Base-by-base conservation (phyloP, 2,797 vertebrate genomes). In the Cyclura pinguis region DNA sequence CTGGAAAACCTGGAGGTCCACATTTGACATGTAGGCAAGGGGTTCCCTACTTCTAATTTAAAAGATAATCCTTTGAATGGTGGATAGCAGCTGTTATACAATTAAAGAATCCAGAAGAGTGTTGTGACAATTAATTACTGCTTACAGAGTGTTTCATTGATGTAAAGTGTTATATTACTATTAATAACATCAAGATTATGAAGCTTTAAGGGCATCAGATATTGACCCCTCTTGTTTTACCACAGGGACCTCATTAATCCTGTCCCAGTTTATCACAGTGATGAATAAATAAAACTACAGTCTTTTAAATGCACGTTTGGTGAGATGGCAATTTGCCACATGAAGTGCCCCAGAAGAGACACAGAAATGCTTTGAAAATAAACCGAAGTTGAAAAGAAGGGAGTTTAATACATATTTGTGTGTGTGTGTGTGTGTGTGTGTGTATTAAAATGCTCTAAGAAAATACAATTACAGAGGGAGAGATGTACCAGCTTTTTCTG, bases 121-220 rank as follows among this genome's bases (percentile, higher is more conserved):
- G 76, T 89, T 90, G 18, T 86, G 62, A 94, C 83, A 64, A 10
- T 93, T 92, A 91, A 35, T 27, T 92, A 90, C 85, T 90, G 83
- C 81, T 89, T 89, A 24, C 59, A 84, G 69, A 89, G 78, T 83
- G 22, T 20, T 93, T 92, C 89, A 90, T 92, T 84, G 42, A 80
- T 55, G 18, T 85, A 88, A 92, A 92, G 80, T 64, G 1, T 0
- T 80, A 0, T 82, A 84, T 89, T 59, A 74, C 88, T 93, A 85
- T 77, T 92, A 94, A 88, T 84, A 93, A 88, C 32, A 55, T 29
- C 24, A 72, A 52, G 73, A 14, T 87, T 89, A 87, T 57, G 89
- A 94, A 88, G 86, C 86, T 91, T 89, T 92, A 89, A 95, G 90
- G 57, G 78, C 42, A 91, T 89, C 87, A 85, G 62, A 80, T 7